Conservation (phyloP, 2,113 vertebrate species). For the Microtus pennsylvanicus region DNA sequence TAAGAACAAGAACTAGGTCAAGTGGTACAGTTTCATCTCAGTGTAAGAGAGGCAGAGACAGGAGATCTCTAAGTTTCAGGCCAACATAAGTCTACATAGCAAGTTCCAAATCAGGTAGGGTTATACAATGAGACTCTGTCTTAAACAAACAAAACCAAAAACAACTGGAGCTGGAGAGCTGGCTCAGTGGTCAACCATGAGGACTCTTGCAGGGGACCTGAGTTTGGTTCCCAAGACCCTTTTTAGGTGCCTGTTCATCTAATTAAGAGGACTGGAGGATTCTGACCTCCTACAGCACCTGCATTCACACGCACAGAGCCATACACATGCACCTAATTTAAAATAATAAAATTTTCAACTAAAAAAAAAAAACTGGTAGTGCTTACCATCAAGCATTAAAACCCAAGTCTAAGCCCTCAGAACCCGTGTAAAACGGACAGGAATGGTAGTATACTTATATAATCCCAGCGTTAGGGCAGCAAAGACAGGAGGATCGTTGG, state of each 20-base stretch:
- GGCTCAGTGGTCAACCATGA: background rate
- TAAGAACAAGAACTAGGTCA: slow-evolving; percentile 28
- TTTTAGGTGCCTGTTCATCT: background rate
- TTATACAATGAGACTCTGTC: background rate
- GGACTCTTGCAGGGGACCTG: background rate
- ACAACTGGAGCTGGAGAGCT: background rate
- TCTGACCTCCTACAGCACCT: background rate
- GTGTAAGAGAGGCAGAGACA: background rate
- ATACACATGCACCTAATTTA: background rate
- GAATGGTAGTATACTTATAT: background rate
- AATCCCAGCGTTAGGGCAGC: background rate
- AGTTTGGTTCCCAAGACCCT: background rate
- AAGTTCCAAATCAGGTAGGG: background rate
- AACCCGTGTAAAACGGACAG: background rate
- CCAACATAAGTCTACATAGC: background rate
- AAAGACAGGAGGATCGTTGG: background rate
- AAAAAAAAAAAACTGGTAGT: background rate
- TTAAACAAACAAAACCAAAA: background rate
- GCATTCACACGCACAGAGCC: background rate
- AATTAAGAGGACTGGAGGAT: background rate
- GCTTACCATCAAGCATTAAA: background rate
- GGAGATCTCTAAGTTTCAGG: background rate
- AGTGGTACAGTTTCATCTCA: background rate
- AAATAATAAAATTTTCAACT: background rate
- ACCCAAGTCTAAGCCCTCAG: background rate